phyloP scores from a whole-genome alignment of 64 coral and sea anemone genomes.

The Montipora sp. region DNA sequence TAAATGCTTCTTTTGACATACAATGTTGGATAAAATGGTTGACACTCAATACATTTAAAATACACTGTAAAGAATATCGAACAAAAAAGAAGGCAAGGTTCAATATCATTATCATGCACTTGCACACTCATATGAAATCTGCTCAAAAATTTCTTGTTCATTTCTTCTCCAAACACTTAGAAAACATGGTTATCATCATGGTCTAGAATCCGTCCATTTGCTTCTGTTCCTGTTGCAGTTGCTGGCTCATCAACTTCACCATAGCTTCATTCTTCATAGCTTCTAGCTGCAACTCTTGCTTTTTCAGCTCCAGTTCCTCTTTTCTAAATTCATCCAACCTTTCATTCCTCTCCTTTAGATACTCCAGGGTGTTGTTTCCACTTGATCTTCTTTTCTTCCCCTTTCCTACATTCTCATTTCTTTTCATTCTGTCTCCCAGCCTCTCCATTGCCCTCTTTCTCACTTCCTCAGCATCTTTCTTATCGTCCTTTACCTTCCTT shows the following conservation, averaged over 20 bases:
- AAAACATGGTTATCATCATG: too few species aligned
- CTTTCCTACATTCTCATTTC: conserved; percentile 52
- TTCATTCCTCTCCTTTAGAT: conserved; percentile 52
- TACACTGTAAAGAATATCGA: conserved; percentile 6
- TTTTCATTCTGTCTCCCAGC: conserved; percentile 20
- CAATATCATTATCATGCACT: too few species aligned
- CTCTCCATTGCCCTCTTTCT: conserved; percentile 63
- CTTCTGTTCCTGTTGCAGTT: conserved; percentile 62
- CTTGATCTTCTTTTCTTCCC: conserved; percentile 53
- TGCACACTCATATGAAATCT: conserved; percentile 4
- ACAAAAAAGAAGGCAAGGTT: background rate
- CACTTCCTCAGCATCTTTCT: conserved; percentile 54
- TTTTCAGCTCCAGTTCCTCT: conserved; percentile 60
- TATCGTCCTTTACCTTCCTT: conserved; percentile 55
- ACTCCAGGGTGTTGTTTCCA: conserved; percentile 52
- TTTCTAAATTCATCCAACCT: conserved; percentile 52
- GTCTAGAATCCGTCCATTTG: conserved; percentile 46
- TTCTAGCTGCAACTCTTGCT: conserved; percentile 46
- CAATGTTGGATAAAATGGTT: conserved; percentile 29
- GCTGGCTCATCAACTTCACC: conserved; percentile 29
- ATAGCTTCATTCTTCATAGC: conserved; percentile 50
- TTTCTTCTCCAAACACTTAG: too few species aligned
- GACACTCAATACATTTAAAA: conserved; percentile 21
- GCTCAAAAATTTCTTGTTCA: background rate
- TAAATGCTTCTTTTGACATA: background rate